Conservation (phyloP, 2,113 vertebrate genomes). For the Myrmecobius fasciatus region DNA sequence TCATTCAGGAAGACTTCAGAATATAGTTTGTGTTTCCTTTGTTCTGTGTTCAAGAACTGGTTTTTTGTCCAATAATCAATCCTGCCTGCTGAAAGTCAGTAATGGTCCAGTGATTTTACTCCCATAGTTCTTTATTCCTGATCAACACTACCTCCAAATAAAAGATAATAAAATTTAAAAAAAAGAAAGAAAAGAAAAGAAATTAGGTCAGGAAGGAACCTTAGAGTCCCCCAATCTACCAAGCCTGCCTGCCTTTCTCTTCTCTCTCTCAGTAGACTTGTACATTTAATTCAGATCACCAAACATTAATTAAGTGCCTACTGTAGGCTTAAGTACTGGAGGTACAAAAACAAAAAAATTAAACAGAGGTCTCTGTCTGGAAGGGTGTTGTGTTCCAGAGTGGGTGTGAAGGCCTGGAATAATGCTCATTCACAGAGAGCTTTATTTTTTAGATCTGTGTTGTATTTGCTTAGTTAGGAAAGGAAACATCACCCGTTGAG, state of each 20-base stretch:
- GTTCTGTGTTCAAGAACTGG: not conserved
- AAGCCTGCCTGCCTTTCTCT: not conserved
- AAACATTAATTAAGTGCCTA: not conserved
- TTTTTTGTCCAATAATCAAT: constrained; percentile 46
- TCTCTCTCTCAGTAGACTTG: not conserved
- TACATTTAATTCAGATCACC: not conserved
- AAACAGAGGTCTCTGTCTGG: not conserved
- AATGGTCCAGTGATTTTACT: constrained; percentile 28
- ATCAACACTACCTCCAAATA: constrained; percentile 39
- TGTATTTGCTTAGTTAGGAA: not conserved
- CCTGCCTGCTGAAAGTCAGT: constrained; percentile 45
- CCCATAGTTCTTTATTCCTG: constrained; percentile 45
- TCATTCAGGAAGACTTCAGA: constrained; percentile 56
- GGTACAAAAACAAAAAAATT: not conserved
- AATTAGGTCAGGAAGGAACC: not conserved
- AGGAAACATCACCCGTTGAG: not conserved
- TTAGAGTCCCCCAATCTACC: not conserved
- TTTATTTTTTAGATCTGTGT: not conserved
- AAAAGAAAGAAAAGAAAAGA: no score
- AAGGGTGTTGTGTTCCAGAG: not conserved
- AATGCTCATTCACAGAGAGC: not conserved
- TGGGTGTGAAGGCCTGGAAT: no score
- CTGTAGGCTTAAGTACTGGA: no score
- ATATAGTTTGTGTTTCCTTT: constrained; percentile 34
- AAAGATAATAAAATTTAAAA: constrained; percentile 29